Evolutionary conservation across 92 coral and sea anemone species (phyloP).

Genomic region (Nematostella vectensis): DNA sequence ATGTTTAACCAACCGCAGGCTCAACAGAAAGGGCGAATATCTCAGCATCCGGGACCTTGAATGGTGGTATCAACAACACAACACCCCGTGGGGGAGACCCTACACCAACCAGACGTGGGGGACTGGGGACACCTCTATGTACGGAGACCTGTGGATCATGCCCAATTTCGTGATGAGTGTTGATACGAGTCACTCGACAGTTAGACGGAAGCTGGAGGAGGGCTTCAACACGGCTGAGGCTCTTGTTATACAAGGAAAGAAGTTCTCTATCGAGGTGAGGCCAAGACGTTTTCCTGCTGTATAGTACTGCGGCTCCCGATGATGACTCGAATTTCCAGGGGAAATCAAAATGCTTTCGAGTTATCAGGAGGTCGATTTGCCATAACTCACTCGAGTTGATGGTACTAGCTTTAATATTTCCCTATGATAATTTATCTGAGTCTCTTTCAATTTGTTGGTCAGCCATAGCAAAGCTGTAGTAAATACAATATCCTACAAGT

Average conservation of each 20-base stretch:
- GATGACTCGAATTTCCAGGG: too few relatives aligned
- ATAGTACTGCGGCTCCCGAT: too few relatives aligned
- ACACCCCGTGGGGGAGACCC: constrained; percentile 77
- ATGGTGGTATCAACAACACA: constrained; percentile 73
- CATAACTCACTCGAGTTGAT: too few relatives aligned
- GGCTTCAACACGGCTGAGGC: constrained; percentile 51
- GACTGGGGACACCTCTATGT: constrained; percentile 43
- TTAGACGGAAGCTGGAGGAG: constrained; percentile 39
- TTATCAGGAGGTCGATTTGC: too few relatives aligned
- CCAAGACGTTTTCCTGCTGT: too few relatives aligned
- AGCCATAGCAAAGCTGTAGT: too few relatives aligned
- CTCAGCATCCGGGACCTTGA: constrained; percentile 76
- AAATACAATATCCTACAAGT: too few relatives aligned
- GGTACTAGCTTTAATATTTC: too few relatives aligned
- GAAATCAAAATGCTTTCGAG: too few relatives aligned
- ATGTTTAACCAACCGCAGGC: too few relatives aligned
- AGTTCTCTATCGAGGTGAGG: constrained; percentile 69
- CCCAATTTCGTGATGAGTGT: constrained; percentile 68
- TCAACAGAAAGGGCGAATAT: constrained; percentile 66
- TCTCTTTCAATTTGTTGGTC: too few relatives aligned
- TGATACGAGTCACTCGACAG: constrained; percentile 51
- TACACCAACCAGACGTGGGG: constrained; percentile 51
- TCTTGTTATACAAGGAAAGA: constrained; percentile 36
- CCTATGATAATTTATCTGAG: too few relatives aligned
- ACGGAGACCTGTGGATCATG: constrained; percentile 62